Evolutionary conservation across 2,113 vertebrate genomes (phyloP).

Genomic region (Bostrychus sinensis): DNA sequence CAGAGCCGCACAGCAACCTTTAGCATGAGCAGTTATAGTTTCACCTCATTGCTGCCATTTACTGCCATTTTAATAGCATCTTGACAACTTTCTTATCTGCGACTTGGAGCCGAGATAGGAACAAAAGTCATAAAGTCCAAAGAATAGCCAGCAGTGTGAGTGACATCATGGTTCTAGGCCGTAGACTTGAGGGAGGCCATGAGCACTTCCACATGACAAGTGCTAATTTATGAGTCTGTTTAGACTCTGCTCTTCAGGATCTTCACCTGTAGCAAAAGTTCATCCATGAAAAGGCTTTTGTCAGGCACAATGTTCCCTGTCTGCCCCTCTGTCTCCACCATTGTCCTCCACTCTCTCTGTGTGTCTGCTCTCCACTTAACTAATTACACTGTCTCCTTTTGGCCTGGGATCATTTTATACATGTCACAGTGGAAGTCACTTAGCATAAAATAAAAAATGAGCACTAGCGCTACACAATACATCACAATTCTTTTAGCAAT

Average conservation of each 20-base stretch:
- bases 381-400: conserved; percentile 4
- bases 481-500: too few species aligned
- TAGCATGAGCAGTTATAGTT: conserved; percentile 40
- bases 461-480: not conserved
- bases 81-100: conserved; percentile 51
- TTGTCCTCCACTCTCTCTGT: conserved; percentile 6
- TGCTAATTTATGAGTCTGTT: conserved; percentile 27
- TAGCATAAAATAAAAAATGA: not conserved
- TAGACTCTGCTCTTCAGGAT: conserved; percentile 8
- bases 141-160: conserved; percentile 26
- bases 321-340: conserved; percentile 15
- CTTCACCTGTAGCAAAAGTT: conserved; percentile 29
- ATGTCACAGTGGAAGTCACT: not conserved
- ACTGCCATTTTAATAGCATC: conserved; percentile 41
- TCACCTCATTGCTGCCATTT: conserved; percentile 34
- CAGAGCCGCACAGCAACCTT: conserved; percentile 51
- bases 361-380: conserved; percentile 10
- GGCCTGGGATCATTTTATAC: not conserved
- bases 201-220: conserved; percentile 2
- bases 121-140: conserved; percentile 50
- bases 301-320: conserved; percentile 18
- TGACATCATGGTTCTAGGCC: conserved; percentile 13
- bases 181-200: not conserved
- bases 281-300: conserved; percentile 31
- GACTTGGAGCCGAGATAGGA: conserved; percentile 21